phyloP scores from a whole-genome alignment of 2,888 invertebrate species.

The Temnothorax rugatulus region DNA sequence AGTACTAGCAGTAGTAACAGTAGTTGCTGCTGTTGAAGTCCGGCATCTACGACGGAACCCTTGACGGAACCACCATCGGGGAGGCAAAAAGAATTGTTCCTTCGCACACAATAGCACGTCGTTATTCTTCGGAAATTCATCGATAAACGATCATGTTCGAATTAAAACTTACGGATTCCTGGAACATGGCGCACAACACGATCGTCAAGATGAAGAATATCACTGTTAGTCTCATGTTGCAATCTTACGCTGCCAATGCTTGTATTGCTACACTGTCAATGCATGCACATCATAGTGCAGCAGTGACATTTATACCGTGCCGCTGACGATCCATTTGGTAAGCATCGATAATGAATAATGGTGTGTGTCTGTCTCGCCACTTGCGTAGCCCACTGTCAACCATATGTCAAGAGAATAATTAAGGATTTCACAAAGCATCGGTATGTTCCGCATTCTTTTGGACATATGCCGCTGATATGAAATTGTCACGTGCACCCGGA shows the following conservation, averaged over 20 bases:
- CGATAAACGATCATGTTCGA: not conserved
- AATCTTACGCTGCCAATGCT: not conserved
- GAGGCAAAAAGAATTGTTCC: slow-evolving; percentile 11
- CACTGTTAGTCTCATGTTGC: slow-evolving; percentile 18
- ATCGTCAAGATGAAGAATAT: not conserved
- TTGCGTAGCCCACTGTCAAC: slow-evolving; percentile 29
- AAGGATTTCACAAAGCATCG: slow-evolving; percentile 52
- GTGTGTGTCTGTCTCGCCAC: slow-evolving; percentile 69
- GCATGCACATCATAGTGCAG: not conserved
- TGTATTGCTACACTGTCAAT: not conserved
- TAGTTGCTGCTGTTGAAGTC: no score
- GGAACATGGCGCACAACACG: slow-evolving; percentile 1
- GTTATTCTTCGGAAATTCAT: not conserved
- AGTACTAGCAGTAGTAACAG: no score
- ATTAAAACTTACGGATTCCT: slow-evolving; percentile 21
- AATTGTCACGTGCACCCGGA: not conserved
- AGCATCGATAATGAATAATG: slow-evolving; percentile 66
- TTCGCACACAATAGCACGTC: not conserved
- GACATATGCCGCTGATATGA: not conserved
- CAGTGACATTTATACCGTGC: slow-evolving; percentile 71
- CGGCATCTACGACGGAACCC: no score
- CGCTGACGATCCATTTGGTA: slow-evolving; percentile 49
- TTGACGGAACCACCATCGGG: no score
- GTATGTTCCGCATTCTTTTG: slow-evolving; percentile 38
- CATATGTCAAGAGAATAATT: slow-evolving; percentile 57